Conservation (phyloP, 2,888 invertebrate species). For the Drosophila peninsularis region DNA sequence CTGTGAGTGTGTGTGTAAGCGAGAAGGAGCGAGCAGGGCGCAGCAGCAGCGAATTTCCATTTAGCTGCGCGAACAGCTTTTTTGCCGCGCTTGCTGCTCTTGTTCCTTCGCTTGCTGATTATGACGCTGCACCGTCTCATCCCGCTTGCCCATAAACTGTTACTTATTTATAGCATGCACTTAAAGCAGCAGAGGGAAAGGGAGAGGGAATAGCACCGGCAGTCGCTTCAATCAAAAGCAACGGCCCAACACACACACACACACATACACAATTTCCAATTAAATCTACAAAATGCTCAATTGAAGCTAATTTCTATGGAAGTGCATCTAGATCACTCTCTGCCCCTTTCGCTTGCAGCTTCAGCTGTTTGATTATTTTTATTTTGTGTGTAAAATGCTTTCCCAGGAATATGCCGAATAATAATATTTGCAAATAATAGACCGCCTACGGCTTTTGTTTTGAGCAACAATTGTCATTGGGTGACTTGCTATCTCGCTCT, state of each 20-base stretch:
- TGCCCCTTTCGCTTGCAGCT: background rate
- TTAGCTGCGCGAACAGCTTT: conserved; percentile 71
- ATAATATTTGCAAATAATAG: conserved; percentile 58
- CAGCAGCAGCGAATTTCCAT: conserved; percentile 51
- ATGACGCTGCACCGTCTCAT: conserved; percentile 28
- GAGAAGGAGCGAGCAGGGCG: conserved; percentile 30
- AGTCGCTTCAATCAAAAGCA: conserved; percentile 52
- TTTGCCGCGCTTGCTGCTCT: conserved; percentile 42
- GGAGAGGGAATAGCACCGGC: conserved; percentile 1
- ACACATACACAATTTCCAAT: conserved; percentile 54
- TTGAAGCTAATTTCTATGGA: conserved; percentile 70
- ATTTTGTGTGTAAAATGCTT: conserved; percentile 36
- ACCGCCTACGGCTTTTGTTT: conserved; percentile 17
- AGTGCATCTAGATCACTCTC: background rate
- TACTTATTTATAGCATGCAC: conserved; percentile 62
- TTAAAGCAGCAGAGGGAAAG: conserved; percentile 4
- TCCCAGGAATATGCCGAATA: conserved; percentile 57
- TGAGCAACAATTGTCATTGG: conserved; percentile 29
- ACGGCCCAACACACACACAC: conserved; percentile 17
- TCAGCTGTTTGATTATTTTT: conserved; percentile 18
- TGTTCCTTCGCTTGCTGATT: conserved; percentile 49
- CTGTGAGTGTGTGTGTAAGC: conserved; percentile 14
- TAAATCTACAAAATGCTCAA: conserved; percentile 70
- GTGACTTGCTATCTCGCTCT: conserved; percentile 10
- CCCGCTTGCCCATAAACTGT: conserved; percentile 14